Percentiles rank a stretch among this genome's conserved stretches.
phyloP scores from a whole-genome alignment of 2,113 vertebrate genomes.

The Numida meleagris region DNA sequence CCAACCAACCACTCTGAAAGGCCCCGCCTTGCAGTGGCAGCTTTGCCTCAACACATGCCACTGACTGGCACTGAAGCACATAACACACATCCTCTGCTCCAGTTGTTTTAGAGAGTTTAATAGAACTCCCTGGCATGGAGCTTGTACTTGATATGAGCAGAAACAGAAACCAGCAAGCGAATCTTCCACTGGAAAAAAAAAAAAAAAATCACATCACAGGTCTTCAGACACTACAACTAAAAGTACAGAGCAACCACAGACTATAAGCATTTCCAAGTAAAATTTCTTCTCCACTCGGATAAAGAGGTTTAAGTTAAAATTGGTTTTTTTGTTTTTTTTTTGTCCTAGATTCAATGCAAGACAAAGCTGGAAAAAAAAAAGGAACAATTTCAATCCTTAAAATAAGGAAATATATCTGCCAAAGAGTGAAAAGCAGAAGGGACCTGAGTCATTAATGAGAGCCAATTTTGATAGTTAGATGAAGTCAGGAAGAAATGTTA shows the following conservation, averaged over 20 bases:
- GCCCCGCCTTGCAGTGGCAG: not conserved
- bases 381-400: not conserved
- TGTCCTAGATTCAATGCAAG: not conserved
- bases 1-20: not conserved
- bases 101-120: not conserved
- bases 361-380: not conserved
- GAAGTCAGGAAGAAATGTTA: not conserved
- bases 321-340: not conserved
- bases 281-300: not conserved
- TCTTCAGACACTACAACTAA: not conserved
- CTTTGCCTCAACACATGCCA: not conserved
- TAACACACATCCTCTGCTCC: not conserved
- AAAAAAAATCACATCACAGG: not conserved
- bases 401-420: not conserved
- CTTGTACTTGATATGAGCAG: not conserved
- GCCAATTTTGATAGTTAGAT: not conserved
- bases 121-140: not conserved
- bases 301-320: not conserved
- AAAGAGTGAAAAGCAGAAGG: not conserved
- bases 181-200: not conserved
- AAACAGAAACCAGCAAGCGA: not conserved
- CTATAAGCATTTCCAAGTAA: not conserved
- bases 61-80: not conserved
- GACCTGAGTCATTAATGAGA: not conserved
- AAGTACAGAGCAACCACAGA: not conserved